Base-by-base conservation (phyloP, 2,797 vertebrate species). In the Typhlichthys subterraneus region DNA sequence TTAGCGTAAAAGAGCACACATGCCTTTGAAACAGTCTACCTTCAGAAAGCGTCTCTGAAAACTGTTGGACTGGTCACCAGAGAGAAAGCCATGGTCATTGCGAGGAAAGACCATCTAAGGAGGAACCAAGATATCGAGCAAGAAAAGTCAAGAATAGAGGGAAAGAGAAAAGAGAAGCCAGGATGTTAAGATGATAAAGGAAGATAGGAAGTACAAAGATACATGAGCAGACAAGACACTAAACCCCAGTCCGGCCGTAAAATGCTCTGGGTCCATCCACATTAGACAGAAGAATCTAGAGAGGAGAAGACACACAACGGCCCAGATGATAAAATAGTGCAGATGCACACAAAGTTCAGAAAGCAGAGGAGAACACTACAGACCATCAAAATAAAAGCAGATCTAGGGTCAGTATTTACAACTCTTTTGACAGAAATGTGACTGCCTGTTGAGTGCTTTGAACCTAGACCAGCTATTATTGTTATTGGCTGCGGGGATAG, bases 101-200 rank as follows among this genome's bases (percentile, higher is more conserved):
- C 85, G 87, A 45, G 94, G 94, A 71, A 96, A 98, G 88, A 94
- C 93, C 95, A 96, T 97, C 96, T 97, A 74, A 71, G 64, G 56
- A 53, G 60, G 47, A 57, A 53, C 45, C 38, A 45, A 62, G 69
- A 63, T 69, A 65, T 69, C 78, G 63, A 68, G 55, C 73, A 51
- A 50, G 45, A 51, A 12, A 55, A 12, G 57, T 23, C 31, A 42
- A 51, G 2, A 52, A 50, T 7, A 46, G 46, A 49, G 57, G 57
- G 69, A 65, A 66, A 71, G 70, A 70, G 54, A 50, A 54, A 65
- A 55, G 14, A 68, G 65, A 52, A 59, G 33, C 48, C 2, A 57
- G 12, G 12, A 57, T 38, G 53, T 60, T 50, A 29, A 29, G 55
- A 61, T 29, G 59, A 51, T 2, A 66, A 45, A 71, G 48, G 45